These are phyloP conservation scores for Cerastis rubricosa DNA, from an alignment of 2,888 invertebrate species.

Conservation along the genomic window DNA sequence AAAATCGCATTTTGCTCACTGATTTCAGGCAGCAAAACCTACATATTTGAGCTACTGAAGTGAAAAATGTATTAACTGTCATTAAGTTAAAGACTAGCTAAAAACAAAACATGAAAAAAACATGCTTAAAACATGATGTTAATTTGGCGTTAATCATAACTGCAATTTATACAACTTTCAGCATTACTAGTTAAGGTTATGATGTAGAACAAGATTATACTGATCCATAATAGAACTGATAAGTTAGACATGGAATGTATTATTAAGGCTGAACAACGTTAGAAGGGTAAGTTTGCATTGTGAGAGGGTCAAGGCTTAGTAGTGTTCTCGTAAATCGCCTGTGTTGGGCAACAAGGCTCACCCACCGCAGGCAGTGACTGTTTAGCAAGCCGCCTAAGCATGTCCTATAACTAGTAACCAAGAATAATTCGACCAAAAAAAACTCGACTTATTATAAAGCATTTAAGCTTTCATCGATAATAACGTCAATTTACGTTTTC, in stretches of 20 bases:
- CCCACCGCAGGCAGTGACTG: conserved; percentile 21
- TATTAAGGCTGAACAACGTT: conserved; percentile 26
- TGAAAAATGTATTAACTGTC: too few species aligned
- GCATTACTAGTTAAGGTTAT: neutral
- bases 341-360: conserved; percentile 29
- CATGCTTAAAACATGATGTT: too few species aligned
- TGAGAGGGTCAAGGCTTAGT: conserved; percentile 47
- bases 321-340: conserved; percentile 35
- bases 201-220: neutral
- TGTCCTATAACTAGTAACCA: neutral
- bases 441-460: neutral
- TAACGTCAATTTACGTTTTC: conserved; percentile 3
- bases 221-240: neutral
- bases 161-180: too few species aligned
- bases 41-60: too few species aligned
- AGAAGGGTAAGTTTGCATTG: conserved; percentile 34
- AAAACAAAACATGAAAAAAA: too few species aligned
- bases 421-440: neutral
- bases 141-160: too few species aligned
- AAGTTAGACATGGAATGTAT: neutral
- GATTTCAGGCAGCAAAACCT: too few species aligned
- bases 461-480: conserved; percentile 4
- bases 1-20: too few species aligned
- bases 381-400: conserved; percentile 6
- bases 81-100: too few species aligned